phyloP scores from a whole-genome alignment of 2,888 invertebrate species.

The Rhagonycha lutea region DNA sequence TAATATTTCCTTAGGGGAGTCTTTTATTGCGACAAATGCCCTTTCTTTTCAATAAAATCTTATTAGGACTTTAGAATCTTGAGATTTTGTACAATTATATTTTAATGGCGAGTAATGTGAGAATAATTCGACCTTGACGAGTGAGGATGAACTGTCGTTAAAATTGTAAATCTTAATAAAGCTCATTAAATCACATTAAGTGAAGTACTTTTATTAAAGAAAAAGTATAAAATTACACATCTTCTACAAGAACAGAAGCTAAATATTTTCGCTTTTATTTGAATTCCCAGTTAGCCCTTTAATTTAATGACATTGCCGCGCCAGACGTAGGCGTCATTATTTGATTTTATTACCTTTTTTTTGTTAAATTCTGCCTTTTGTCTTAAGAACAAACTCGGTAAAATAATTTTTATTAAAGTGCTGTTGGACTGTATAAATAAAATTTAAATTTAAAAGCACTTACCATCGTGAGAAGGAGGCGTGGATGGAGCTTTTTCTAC shows the following conservation, averaged over 20 bases:
- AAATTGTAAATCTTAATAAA: slow-evolving; percentile 13
- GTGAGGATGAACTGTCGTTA: not conserved
- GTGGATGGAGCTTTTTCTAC: slow-evolving; percentile 80
- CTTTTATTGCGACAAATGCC: slow-evolving; percentile 43
- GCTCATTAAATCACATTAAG: slow-evolving; percentile 32
- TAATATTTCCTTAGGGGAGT: slow-evolving; percentile 49
- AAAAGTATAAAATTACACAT: slow-evolving; percentile 40
- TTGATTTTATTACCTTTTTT: slow-evolving; percentile 37
- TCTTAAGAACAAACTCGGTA: not conserved
- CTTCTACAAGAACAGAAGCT: slow-evolving; percentile 34
- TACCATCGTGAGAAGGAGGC: slow-evolving; percentile 72
- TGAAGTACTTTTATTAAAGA: slow-evolving; percentile 32
- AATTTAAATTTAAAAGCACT: slow-evolving; percentile 46
- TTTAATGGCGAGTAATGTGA: not conserved
- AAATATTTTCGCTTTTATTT: slow-evolving; percentile 37
- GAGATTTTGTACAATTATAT: not conserved
- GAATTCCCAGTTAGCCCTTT: slow-evolving; percentile 34
- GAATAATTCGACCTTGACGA: slow-evolving; percentile 3
- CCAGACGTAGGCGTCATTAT: slow-evolving; percentile 33
- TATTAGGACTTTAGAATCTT: slow-evolving; percentile 25
- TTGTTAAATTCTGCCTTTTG: slow-evolving; percentile 5
- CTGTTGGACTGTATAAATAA: not conserved
- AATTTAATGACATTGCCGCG: slow-evolving; percentile 37
- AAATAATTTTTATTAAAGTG: not conserved
- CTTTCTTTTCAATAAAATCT: slow-evolving; percentile 36